phyloP scores from a whole-genome alignment of 92 coral and sea anemone species.

The Palythoa grandiflora region DNA sequence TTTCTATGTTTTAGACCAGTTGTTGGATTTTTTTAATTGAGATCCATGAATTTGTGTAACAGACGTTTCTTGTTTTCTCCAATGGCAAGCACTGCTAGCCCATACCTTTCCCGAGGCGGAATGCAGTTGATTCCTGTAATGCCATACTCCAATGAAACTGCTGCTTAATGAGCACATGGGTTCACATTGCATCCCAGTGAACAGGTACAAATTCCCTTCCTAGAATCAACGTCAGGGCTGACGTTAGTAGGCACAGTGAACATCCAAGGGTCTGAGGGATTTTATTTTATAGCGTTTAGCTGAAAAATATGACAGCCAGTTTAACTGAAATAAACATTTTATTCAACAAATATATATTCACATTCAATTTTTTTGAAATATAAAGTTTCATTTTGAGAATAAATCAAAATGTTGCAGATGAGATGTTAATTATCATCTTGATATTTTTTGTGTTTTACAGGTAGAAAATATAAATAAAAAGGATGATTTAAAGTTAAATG shows the following conservation, averaged over 20 bases:
- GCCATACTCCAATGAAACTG: conserved; percentile 53
- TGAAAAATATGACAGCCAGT: conserved; percentile 7
- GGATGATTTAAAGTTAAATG: not conserved
- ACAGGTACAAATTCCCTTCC: conserved; percentile 55
- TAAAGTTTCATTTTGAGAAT: not conserved
- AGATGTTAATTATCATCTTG: not conserved
- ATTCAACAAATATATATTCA: not conserved
- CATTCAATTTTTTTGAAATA: not conserved
- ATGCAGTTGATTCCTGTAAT: conserved; percentile 38
- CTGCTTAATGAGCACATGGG: conserved; percentile 71
- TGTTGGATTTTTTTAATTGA: not conserved
- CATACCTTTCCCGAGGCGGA: conserved; percentile 57
- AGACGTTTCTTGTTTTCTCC: conserved; percentile 17
- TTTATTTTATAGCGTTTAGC: conserved; percentile 32
- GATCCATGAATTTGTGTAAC: not conserved
- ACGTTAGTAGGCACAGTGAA: conserved; percentile 54
- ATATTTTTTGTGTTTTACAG: too few species aligned
- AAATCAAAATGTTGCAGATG: not conserved
- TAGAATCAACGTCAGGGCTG: conserved; percentile 48
- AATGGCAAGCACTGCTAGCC: conserved; percentile 60
- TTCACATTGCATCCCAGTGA: conserved; percentile 61
- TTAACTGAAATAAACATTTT: not conserved
- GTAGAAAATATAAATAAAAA: not conserved
- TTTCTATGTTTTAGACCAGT: not conserved
- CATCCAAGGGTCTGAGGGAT: conserved; percentile 39